Percentiles rank a stretch among this genome's conserved stretches.
These are phyloP conservation scores for Kryptolebias ocellatus DNA, from an alignment of 2,797 vertebrate genomes.

Conservation along the genomic window DNA sequence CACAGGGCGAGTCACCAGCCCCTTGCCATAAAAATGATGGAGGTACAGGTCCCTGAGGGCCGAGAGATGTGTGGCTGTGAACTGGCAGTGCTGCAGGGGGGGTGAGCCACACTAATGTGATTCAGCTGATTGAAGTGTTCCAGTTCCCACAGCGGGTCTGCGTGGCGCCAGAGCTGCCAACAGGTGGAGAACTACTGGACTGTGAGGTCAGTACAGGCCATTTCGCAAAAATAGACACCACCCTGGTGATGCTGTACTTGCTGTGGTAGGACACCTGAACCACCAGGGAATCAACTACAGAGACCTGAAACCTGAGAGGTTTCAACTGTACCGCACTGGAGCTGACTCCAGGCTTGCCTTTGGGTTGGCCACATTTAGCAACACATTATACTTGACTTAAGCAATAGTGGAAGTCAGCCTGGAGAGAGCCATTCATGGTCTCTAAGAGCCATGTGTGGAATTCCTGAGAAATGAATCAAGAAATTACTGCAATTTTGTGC, in stretches of 20 bases:
- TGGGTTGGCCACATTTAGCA: constrained; percentile 66
- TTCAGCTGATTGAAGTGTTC: constrained; percentile 76
- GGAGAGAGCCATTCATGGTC: constrained; percentile 31
- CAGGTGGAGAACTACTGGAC: constrained; percentile 74
- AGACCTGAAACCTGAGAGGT: constrained; percentile 76
- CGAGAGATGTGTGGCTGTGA: constrained; percentile 68
- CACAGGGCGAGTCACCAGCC: constrained; percentile 70
- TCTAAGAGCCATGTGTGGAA: constrained; percentile 52
- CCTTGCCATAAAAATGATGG: constrained; percentile 81
- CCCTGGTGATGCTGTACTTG: constrained; percentile 72
- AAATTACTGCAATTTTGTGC: too few relatives aligned
- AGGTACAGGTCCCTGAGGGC: constrained; percentile 63
- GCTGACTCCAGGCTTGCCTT: constrained; percentile 73
- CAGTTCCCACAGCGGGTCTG: constrained; percentile 69
- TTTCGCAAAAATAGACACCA: constrained; percentile 73
- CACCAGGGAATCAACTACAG: constrained; percentile 66
- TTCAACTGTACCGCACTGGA: constrained; percentile 75
- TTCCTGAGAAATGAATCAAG: constrained; percentile 46
- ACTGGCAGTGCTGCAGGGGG: constrained; percentile 69
- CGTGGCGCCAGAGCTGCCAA: constrained; percentile 75
- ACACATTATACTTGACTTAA: background rate
- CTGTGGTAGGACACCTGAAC: constrained; percentile 71
- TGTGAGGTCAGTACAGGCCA: constrained; percentile 68
- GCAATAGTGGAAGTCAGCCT: background rate
- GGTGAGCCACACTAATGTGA: constrained; percentile 69